Conservation (phyloP, 2,113 vertebrate species). For the Strix uralensis region DNA sequence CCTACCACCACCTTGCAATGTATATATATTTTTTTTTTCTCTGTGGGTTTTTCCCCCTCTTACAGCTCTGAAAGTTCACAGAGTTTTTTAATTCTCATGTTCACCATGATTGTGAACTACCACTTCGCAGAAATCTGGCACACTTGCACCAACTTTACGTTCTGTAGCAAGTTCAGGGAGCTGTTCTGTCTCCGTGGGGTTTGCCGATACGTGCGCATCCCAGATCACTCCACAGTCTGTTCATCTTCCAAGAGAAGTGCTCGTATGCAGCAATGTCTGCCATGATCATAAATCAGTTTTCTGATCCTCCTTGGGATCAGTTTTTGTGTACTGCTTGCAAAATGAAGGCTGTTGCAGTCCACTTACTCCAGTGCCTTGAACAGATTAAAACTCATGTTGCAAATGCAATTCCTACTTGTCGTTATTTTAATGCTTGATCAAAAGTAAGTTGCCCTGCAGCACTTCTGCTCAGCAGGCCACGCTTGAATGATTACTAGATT, state of each 20-base stretch:
- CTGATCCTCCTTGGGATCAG: neutral
- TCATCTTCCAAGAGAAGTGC: neutral
- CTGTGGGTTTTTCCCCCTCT: neutral
- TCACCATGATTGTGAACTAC: neutral
- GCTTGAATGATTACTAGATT: slow-evolving; percentile 54
- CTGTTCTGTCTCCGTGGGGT: neutral
- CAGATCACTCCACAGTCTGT: neutral
- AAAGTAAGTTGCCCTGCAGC: slow-evolving; percentile 42
- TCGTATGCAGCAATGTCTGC: neutral
- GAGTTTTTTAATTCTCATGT: neutral
- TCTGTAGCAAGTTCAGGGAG: neutral
- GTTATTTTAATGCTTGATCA: slow-evolving; percentile 58
- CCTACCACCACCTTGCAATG: neutral
- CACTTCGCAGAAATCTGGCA: neutral
- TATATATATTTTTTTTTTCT: neutral
- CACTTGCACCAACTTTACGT: neutral
- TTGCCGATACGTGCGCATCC: neutral
- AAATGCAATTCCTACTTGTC: neutral
- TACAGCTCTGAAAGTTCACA: neutral
- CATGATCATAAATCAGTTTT: neutral
- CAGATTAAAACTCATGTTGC: neutral
- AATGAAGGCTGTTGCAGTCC: neutral
- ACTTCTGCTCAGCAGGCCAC: neutral
- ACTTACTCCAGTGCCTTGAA: neutral
- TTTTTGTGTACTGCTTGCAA: neutral